Base-by-base conservation (phyloP, 2,797 vertebrate genomes). In the Sparidentex hasta region DNA sequence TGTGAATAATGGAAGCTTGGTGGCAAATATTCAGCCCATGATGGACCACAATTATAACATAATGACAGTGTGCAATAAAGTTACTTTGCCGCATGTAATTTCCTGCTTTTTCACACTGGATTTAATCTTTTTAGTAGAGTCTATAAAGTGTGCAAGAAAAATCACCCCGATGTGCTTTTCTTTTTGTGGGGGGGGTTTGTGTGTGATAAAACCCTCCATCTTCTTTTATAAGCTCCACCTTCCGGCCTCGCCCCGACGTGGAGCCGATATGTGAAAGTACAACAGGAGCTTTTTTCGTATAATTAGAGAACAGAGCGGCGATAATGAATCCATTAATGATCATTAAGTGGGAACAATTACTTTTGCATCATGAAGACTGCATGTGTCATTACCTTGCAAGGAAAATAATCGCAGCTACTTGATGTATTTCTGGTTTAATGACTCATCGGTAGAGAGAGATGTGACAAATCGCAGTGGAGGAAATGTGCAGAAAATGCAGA, bases 1-100 rank as follows among this genome's bases (percentile, higher is more conserved):
- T 80, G 83, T 82, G 69, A 87, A 83, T 86, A 88, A 91, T 78
- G 70, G 81, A 90, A 84, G 74, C 82, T 66, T 57, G 76, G 84
- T 90, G 88, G 86, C 89, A 92, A 89, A 90, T 88, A 85, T 61
- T 81, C 81, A 66, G 75, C 13, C 70, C 29, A 1, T 56, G 82
- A 76, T 57, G 74, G 76, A 77, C 55, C 64, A 3, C 29, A 20
- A 48, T 66, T 70, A 76, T 43, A 29, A 66, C 73, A 58, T 50
- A 57, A 85, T 73, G 64, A 87, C 74, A 51, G 41, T 0, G 62
- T 14, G 65, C 69, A 7, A 65, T 58, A 55, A 67, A 78, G 75
- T 62, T 38, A 61, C 78, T 78, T 1, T 14, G 29, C 73, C 1
- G 14, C 38, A 7, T 21, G 9, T 48, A 7, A 14, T 51, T 62